Percentiles rank a stretch among this genome's conserved stretches.
Conservation (phyloP, 2,888 invertebrate genomes). For the Napeogenes sylphis region DNA sequence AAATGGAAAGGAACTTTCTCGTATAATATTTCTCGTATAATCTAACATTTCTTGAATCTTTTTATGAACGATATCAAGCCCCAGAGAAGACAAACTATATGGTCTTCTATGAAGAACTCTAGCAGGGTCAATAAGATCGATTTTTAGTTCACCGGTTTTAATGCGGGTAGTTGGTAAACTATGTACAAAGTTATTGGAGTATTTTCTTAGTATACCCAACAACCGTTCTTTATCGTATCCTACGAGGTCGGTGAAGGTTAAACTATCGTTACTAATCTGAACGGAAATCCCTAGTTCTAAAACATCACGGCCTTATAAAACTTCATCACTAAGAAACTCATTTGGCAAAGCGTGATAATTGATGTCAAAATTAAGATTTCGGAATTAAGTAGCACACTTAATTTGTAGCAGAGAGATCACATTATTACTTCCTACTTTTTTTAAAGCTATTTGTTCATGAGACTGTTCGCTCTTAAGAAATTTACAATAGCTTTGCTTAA, state of each 20-base stretch:
- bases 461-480: constrained; percentile 1
- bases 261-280: constrained; percentile 12
- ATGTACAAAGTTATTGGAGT: constrained; percentile 7
- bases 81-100: constrained; percentile 30
- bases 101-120: constrained; percentile 27
- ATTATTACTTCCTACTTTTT: neutral
- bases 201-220: constrained; percentile 7
- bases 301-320: neutral
- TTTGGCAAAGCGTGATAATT: constrained; percentile 4
- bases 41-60: constrained; percentile 24
- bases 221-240: constrained; percentile 9
- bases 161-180: constrained; percentile 30
- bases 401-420: neutral
- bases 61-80: constrained; percentile 30
- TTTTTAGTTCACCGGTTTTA: constrained; percentile 26
- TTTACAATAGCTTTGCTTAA: constrained; percentile 15
- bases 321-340: neutral
- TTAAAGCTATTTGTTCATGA: constrained; percentile 4
- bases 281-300: constrained; percentile 9
- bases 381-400: neutral
- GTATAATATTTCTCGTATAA: neutral
- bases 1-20: neutral
- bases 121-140: constrained; percentile 20
- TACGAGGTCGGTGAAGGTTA: constrained; percentile 30
- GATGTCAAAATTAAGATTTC: neutral